Base-by-base conservation (phyloP, 2,797 vertebrate species). In the Poeciliopsis presidionis region DNA sequence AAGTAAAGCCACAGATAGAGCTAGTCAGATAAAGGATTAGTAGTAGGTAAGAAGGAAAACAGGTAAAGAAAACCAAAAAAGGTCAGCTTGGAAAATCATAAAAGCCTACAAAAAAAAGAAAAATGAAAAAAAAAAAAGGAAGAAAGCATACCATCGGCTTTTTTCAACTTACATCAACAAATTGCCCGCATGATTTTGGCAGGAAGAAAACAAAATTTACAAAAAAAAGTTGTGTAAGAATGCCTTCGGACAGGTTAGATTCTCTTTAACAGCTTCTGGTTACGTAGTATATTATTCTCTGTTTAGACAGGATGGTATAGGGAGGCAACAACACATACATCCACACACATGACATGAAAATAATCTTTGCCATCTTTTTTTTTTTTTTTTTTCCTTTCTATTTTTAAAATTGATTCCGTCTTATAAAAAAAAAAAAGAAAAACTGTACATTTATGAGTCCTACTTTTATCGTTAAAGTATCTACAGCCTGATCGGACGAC, bases 181-280 rank as follows among this genome's bases (percentile, higher is more conserved):
- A 99, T 99, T 99, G 98, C 98, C 98, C 98, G 97, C 98, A 98
- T 99, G 98, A 98, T 99, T 99, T 99, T 99, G 98, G 98, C 98
- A 99, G 98, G 98, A 99, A 98, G 96, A 96, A 99, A 98, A 94
- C 96, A 97, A 98, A 97, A 97, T 97, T 96, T 97, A 98, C 96
- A 99, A 98, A 98, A 98, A 97, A 98, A 98, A 98, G 97, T 98
- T 98, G 97, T 97, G 97, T 98, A 97, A 99, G 97, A 98, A 98
- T 98, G 97, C 95, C 97, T 97, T 97, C 94, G 96, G 96, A 97
- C 96, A 97, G 96, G 95, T 95, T 96, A 96, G 96, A 96, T 96
- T 96, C 91, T 92, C 89, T 89, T 89, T 80, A 91, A 94, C 92
- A 94, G 65, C 95, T 96, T 93, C 86, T 90, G 92, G 91, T 95